Percentiles rank a stretch among this genome's conserved stretches.
These are phyloP conservation scores for Sycophila sp. DNA, from an alignment of 1,140 invertebrate genomes.

Conservation along the genomic window DNA sequence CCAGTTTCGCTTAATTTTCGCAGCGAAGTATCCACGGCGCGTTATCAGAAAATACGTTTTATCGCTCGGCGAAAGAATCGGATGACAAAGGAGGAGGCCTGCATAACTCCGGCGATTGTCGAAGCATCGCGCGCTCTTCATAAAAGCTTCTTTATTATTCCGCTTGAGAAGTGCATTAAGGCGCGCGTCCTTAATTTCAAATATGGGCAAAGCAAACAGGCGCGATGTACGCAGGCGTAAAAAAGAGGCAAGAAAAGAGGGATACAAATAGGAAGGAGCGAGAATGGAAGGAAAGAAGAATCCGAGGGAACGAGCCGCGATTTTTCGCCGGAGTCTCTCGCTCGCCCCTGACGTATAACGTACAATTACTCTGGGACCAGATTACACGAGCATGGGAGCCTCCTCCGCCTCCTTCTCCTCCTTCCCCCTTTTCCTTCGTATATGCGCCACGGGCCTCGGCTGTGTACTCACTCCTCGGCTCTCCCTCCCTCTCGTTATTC, in stretches of 20 bases:
- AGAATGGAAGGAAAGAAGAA: slow-evolving; percentile 26
- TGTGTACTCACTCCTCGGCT: slow-evolving; percentile 1
- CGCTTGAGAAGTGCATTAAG: no score
- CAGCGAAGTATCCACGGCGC: no score
- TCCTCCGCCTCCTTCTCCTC: slow-evolving; percentile 11
- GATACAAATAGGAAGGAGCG: not conserved
- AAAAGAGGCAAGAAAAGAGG: not conserved
- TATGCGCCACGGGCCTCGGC: not conserved
- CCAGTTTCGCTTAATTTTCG: no score
- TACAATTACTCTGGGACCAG: slow-evolving; percentile 63
- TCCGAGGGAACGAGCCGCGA: slow-evolving; percentile 54
- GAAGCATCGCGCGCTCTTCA: not conserved
- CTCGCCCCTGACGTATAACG: slow-evolving; percentile 56
- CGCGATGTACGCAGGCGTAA: not conserved
- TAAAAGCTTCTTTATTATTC: no score
- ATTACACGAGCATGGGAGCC: slow-evolving; percentile 62
- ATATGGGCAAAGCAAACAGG: not conserved
- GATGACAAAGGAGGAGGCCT: no score
- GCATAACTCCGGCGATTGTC: not conserved
- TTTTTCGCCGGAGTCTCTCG: slow-evolving; percentile 57
- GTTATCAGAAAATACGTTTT: no score
- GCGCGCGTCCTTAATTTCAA: no score
- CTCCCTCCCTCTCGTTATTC: slow-evolving; percentile 8
- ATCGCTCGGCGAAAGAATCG: not conserved
- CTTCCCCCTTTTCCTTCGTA: slow-evolving; percentile 14